These are phyloP conservation scores for Andricus grossulariae DNA, from an alignment of 1,140 invertebrate species.

Conservation along the genomic window DNA sequence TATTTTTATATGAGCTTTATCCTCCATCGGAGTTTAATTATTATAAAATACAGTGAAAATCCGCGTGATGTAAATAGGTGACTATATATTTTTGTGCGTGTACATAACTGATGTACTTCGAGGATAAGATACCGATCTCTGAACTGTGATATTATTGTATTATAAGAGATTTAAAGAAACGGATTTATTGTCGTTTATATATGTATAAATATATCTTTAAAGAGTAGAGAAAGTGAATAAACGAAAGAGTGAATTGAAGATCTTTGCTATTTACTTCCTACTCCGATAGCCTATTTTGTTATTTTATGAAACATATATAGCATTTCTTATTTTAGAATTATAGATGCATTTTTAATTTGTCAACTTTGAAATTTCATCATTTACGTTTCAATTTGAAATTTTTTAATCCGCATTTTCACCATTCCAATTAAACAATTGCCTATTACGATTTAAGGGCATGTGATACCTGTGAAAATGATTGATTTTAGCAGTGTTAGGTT, in stretches of 20 bases:
- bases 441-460: no score
- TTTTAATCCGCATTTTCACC: no score
- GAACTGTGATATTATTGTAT: constrained; percentile 76
- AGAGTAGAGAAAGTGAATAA: constrained; percentile 46
- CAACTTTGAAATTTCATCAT: no score
- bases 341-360: no score
- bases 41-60: constrained; percentile 50
- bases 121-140: constrained; percentile 71
- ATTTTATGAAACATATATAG: neutral
- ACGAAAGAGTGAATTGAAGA: constrained; percentile 10
- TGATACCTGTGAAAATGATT: no score
- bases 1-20: no score
- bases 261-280: neutral
- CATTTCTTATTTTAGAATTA: neutral
- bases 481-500: no score
- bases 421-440: no score
- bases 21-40: neutral
- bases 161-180: constrained; percentile 69
- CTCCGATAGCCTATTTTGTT: neutral
- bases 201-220: constrained; percentile 51
- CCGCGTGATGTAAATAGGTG: constrained; percentile 59
- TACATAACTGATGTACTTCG: constrained; percentile 62
- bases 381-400: no score
- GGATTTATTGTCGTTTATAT: constrained; percentile 61
- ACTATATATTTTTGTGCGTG: constrained; percentile 61